Evolutionary conservation across 2,797 vertebrate genomes (phyloP).

Genomic region (Oreonectes daqikongensis): DNA sequence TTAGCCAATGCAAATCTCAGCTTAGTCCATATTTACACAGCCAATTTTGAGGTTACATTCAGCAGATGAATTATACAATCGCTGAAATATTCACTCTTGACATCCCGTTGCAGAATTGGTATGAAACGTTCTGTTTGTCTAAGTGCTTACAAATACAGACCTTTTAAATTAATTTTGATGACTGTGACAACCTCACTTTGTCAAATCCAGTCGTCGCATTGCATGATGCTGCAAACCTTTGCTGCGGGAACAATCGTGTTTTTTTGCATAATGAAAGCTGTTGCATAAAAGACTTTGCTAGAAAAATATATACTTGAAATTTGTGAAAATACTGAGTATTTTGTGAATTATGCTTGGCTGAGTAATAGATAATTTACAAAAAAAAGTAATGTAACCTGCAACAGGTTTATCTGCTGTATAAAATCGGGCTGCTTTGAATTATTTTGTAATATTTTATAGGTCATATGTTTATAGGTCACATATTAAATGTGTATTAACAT

Average conservation of each 20-base stretch:
- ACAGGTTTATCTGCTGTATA: neutral
- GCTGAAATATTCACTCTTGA: slow-evolving; percentile 58
- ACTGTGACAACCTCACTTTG: slow-evolving; percentile 20
- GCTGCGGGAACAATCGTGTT: neutral
- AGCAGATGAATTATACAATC: slow-evolving; percentile 50
- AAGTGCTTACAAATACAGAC: slow-evolving; percentile 43
- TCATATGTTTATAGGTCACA: no score
- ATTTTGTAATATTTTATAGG: no score
- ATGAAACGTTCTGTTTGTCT: slow-evolving; percentile 47
- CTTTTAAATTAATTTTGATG: slow-evolving; percentile 3
- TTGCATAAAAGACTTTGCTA: neutral
- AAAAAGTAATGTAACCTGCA: neutral
- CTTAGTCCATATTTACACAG: slow-evolving; percentile 62
- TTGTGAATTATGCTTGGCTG: neutral
- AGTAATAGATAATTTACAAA: neutral
- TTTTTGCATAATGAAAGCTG: neutral
- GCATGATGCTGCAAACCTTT: neutral
- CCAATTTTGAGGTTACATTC: slow-evolving; percentile 62
- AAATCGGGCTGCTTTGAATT: neutral
- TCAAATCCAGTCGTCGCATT: slow-evolving; percentile 29
- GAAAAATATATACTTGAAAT: neutral
- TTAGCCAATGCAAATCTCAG: slow-evolving; percentile 64
- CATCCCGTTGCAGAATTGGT: slow-evolving; percentile 39
- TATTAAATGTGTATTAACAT: no score
- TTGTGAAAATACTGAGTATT: neutral